Evolutionary conservation across 2,113 vertebrate genomes (phyloP), one percentile per base, ranked within the genome.

Genomic region (Lycocorax pyrrhopterus): DNA sequence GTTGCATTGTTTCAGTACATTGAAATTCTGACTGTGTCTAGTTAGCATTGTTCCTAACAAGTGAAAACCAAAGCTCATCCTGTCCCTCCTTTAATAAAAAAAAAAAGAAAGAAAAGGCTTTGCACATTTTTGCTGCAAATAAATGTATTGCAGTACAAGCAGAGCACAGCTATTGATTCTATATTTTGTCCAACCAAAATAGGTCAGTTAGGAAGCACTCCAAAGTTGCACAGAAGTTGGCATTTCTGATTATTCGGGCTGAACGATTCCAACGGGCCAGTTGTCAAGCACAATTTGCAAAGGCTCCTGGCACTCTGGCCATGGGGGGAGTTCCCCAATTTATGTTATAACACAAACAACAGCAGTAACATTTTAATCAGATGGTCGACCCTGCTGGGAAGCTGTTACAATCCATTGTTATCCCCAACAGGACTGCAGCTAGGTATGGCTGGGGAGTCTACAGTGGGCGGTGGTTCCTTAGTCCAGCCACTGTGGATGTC

Each of bases 361-460:
- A 95, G 82, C 76, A 81, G 79, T 83, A 93, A 95, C 81, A 53
- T 90, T 95, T 93, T 90, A 95, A 94, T 94, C 89, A 63, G 64
- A 19, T 0, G 4, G 75, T 18, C 3, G 4, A 76, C 47, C 83
- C 93, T 89, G 73, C 92, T 94, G 86, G 63, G 86, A 95, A 92
- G 76, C 49, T 63, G 35, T 60, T 83, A 18, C 68, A 73, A 85
- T 86, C 73, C 53, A 51, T 22, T 84, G 79, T 72, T 72, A 32
- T 30, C 22, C 66, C 73, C 79, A 79, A 49, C 44, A 72, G 73
- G 49, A 59, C 53, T 56, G 62, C n/a, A 80, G 49, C 18, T 80
- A 3, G 1, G 16, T 43, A 52, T 14, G 13, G 51, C n/a, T 10
- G 6, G 55, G 41, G 21, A 88, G 17, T 29, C 66, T 73, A 39